A percentile compares a stretch with the other conserved stretches of the same genome.
phyloP scores from a whole-genome alignment of 2,797 vertebrate genomes.

The Coccyzus lansbergi region DNA sequence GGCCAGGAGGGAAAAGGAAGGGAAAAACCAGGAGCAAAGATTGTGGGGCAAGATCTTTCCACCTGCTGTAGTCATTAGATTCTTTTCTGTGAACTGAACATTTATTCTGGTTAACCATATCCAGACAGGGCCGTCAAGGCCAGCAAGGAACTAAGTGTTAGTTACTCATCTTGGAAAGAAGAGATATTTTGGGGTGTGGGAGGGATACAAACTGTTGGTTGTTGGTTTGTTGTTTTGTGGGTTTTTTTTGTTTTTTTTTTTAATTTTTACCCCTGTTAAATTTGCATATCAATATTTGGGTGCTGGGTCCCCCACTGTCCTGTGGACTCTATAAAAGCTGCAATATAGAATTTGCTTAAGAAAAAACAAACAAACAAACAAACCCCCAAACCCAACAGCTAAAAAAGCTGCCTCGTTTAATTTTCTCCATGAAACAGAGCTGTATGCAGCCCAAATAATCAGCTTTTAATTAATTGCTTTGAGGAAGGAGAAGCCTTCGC shows the following conservation, averaged over 20 bases:
- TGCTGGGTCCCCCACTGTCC: neutral
- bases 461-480: neutral
- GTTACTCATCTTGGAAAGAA: neutral
- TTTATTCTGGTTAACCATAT: neutral
- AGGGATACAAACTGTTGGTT: neutral
- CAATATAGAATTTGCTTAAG: neutral
- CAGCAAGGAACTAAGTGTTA: neutral
- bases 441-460: neutral
- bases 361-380: too few species aligned
- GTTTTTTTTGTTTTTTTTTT: neutral
- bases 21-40: conserved; percentile 3
- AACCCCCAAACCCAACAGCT: neutral
- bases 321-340: neutral
- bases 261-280: neutral
- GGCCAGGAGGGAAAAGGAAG: neutral
- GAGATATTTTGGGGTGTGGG: neutral
- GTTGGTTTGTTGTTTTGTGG: neutral
- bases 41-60: conserved; percentile 18
- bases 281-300: neutral
- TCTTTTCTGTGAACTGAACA: neutral
- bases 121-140: neutral
- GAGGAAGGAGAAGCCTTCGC: neutral
- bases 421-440: neutral
- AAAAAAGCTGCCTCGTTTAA: neutral
- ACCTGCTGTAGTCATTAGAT: conserved; percentile 62